Percentiles rank a stretch among this genome's conserved stretches.
Evolutionary conservation across 2,797 vertebrate genomes (phyloP).

Genomic region (Decapterus maruadsi): DNA sequence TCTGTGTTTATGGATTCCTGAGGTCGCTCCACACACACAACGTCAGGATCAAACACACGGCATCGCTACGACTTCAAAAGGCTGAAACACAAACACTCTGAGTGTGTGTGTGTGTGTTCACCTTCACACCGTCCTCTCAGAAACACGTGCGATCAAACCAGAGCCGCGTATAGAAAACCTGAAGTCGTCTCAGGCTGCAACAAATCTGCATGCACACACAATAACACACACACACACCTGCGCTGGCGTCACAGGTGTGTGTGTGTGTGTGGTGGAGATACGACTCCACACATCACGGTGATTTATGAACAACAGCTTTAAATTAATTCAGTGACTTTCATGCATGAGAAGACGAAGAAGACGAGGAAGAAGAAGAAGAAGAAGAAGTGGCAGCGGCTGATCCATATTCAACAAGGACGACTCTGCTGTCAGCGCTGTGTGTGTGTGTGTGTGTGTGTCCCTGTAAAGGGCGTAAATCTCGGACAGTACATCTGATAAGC

Average conservation of each 20-base stretch:
- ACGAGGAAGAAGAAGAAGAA: no score
- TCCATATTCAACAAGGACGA: slow-evolving; percentile 66
- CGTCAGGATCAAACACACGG: slow-evolving; percentile 28
- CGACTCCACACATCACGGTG: slow-evolving; percentile 40
- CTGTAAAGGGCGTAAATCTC: slow-evolving; percentile 33
- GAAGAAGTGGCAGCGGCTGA: slow-evolving; percentile 19
- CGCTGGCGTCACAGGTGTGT: slow-evolving; percentile 17
- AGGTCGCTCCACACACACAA: not conserved
- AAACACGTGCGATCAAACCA: not conserved
- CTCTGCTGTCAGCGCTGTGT: slow-evolving; percentile 10
- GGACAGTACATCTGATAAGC: slow-evolving; percentile 52
- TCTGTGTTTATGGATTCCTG: slow-evolving; percentile 34
- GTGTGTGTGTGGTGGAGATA: slow-evolving; percentile 35
- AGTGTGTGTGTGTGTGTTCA: slow-evolving; percentile 1
- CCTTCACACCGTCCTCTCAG: slow-evolving; percentile 21
- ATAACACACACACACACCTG: not conserved
- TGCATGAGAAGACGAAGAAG: slow-evolving; percentile 15
- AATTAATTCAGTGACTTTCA: slow-evolving; percentile 71
- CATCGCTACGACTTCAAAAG: not conserved
- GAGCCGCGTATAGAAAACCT: slow-evolving; percentile 4
- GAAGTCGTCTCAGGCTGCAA: not conserved
- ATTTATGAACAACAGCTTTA: slow-evolving; percentile 53
- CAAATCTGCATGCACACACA: slow-evolving; percentile 8
- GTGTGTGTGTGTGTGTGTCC: slow-evolving; percentile 4
- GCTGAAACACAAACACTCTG: slow-evolving; percentile 1